Percentiles rank a stretch among this genome's conserved stretches.
Conservation (phyloP, 2,888 invertebrate species). For the Nomada goodeniana region DNA sequence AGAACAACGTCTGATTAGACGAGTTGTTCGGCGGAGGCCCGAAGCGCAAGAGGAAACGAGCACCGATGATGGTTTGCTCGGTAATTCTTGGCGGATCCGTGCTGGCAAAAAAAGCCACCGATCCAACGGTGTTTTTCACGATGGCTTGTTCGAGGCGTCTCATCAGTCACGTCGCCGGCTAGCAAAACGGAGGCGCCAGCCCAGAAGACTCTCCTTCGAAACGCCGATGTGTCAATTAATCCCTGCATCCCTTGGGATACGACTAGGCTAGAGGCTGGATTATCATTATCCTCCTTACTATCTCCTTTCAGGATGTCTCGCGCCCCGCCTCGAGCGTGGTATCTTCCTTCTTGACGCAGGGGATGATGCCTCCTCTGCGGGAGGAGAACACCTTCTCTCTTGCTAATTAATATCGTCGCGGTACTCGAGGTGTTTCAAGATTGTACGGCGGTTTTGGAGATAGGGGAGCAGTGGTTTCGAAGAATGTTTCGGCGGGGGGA, state of each 20-base stretch:
- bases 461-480: not conserved
- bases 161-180: constrained; percentile 83
- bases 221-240: constrained; percentile 84
- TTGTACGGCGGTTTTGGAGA: not conserved
- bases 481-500: not conserved
- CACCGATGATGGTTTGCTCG: constrained; percentile 53
- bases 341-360: constrained; percentile 7
- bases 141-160: constrained; percentile 80
- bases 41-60: constrained; percentile 15
- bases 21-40: constrained; percentile 75
- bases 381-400: not conserved
- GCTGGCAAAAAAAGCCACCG: constrained; percentile 69
- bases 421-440: not conserved
- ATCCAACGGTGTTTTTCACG: constrained; percentile 79
- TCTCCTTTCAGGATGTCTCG: constrained; percentile 43
- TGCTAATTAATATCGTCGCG: constrained; percentile 37
- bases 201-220: constrained; percentile 72
- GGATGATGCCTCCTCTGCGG: not conserved
- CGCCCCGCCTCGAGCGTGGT: constrained; percentile 27
- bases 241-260: constrained; percentile 78
- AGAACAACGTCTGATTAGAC: constrained; percentile 75
- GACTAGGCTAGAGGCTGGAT: constrained; percentile 68
- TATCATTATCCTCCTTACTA: constrained; percentile 68
- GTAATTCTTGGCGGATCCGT: constrained; percentile 76
- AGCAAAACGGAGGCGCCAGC: constrained; percentile 75